phyloP scores from a whole-genome alignment of 2,797 vertebrate species.

The Onychomys arenicola region DNA sequence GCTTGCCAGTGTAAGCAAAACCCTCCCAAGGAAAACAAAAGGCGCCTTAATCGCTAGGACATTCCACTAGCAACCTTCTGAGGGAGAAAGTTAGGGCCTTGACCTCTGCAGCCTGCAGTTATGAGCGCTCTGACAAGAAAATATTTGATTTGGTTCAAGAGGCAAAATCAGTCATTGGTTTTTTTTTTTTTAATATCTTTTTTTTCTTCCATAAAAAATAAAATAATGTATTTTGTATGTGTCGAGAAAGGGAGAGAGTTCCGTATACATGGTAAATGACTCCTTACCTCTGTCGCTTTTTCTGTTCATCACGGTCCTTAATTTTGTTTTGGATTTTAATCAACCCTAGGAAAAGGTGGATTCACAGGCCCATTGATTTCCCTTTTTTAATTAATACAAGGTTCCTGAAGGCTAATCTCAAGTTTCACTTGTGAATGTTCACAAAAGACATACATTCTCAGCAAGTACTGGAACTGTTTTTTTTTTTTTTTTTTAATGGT shows the following conservation, averaged over 20 bases:
- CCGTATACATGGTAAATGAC: background rate
- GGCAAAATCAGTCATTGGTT: slow-evolving; percentile 86
- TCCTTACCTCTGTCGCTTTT: background rate
- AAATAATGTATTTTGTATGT: slow-evolving; percentile 76
- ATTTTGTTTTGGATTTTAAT: slow-evolving; percentile 77
- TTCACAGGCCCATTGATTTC: slow-evolving; percentile 72
- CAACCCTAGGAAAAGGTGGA: slow-evolving; percentile 74
- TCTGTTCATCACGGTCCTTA: slow-evolving; percentile 58
- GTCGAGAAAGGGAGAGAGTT: background rate
- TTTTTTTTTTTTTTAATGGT: too few species aligned
- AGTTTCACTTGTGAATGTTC: slow-evolving; percentile 47
- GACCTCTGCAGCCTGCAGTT: slow-evolving; percentile 89
- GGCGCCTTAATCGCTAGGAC: slow-evolving; percentile 88
- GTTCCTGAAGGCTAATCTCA: slow-evolving; percentile 58
- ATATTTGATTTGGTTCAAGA: slow-evolving; percentile 91
- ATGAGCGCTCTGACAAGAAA: slow-evolving; percentile 90
- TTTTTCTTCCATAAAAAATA: slow-evolving; percentile 79
- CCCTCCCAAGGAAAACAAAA: slow-evolving; percentile 91
- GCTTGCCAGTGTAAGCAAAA: slow-evolving; percentile 90
- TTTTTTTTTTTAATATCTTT: slow-evolving; percentile 85
- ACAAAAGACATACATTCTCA: slow-evolving; percentile 16
- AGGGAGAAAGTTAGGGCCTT: slow-evolving; percentile 89
- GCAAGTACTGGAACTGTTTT: background rate
- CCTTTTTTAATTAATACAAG: slow-evolving; percentile 73
- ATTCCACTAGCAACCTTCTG: slow-evolving; percentile 89